phyloP scores from a whole-genome alignment of 2,888 invertebrate species.

The Ischnura elegans region DNA sequence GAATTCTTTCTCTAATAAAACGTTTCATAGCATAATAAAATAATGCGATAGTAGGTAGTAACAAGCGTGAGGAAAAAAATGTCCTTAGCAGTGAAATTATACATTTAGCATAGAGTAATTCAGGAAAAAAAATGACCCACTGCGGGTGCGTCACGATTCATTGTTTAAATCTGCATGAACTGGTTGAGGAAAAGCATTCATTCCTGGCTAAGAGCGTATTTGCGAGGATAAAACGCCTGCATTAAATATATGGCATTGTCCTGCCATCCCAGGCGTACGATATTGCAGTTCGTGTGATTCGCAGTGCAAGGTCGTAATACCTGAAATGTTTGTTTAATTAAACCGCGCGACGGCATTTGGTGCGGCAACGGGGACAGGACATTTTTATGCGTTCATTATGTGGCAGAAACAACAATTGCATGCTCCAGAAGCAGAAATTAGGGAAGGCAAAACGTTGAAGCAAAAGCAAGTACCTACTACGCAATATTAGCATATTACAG shows the following conservation, averaged over 20 bases:
- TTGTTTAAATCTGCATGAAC: too few species aligned
- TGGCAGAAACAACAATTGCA: background rate
- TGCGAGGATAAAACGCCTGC: too few species aligned
- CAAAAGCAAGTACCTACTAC: background rate
- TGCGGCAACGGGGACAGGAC: background rate
- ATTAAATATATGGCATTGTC: background rate
- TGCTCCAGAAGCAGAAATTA: background rate
- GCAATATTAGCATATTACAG: background rate
- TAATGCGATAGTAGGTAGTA: too few species aligned
- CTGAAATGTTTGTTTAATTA: constrained; percentile 26
- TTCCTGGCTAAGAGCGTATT: too few species aligned
- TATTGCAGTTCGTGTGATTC: background rate
- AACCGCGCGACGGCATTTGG: background rate
- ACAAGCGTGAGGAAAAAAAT: too few species aligned
- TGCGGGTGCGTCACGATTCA: too few species aligned
- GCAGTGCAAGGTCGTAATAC: background rate
- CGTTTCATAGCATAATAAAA: too few species aligned
- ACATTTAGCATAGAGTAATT: too few species aligned
- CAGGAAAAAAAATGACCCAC: too few species aligned
- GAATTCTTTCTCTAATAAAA: too few species aligned
- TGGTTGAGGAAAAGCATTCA: too few species aligned
- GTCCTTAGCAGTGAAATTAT: too few species aligned
- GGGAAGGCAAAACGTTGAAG: background rate
- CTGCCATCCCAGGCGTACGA: background rate
- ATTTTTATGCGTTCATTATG: background rate